phyloP scores from a whole-genome alignment of 2,113 vertebrate genomes.

The Montifringilla adamsi region DNA sequence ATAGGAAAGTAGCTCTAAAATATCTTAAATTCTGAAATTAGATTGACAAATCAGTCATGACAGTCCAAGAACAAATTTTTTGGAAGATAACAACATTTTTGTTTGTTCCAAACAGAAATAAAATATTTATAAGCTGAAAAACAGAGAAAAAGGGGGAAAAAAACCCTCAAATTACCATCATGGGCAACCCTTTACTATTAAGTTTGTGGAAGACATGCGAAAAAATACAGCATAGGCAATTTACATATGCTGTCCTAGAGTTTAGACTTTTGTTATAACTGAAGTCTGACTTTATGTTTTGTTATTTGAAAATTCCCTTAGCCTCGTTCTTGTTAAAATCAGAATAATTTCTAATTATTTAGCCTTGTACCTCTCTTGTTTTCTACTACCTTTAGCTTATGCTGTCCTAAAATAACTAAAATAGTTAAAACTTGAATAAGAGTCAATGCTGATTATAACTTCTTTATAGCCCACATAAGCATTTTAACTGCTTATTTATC shows the following conservation, averaged over 20 bases:
- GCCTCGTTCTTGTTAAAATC: not conserved
- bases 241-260: not conserved
- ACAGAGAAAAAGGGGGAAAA: not conserved
- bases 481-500: not conserved
- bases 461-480: not conserved
- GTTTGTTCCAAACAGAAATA: not conserved
- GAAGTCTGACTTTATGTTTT: not conserved
- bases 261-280: not conserved
- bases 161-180: rapidly evolving
- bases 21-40: not conserved
- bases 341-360: not conserved
- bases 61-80: not conserved
- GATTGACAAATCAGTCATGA: not conserved
- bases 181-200: not conserved
- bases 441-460: not conserved
- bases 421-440: not conserved
- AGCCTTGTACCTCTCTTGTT: not conserved
- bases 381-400: not conserved
- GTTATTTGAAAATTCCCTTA: not conserved
- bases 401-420: not conserved
- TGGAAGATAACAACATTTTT: not conserved
- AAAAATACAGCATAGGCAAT: not conserved
- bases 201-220: not conserved
- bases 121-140: not conserved
- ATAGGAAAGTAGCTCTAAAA: not conserved